These are phyloP conservation scores for Acanthopleura granulata DNA, from an alignment of 2,888 invertebrate genomes.

Conservation along the genomic window DNA sequence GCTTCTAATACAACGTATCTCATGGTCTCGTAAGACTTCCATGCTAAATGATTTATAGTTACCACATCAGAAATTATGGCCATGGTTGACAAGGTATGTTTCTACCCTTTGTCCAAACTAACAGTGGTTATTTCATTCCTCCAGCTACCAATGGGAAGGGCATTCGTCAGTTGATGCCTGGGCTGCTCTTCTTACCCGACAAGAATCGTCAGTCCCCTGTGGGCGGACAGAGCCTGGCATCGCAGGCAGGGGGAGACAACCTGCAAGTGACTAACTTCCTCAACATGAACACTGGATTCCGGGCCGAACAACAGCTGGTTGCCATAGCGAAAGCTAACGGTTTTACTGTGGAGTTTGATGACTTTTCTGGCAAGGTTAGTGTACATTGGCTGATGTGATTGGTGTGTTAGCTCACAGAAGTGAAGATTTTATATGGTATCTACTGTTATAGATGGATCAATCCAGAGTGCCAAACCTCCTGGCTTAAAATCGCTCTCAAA, in stretches of 20 bases:
- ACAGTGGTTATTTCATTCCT: no score
- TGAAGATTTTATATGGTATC: no score
- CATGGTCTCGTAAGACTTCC: no score
- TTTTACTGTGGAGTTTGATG: slow-evolving; percentile 52
- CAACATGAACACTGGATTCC: neutral
- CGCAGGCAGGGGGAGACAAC: slow-evolving; percentile 8
- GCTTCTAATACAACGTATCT: no score
- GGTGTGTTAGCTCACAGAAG: no score
- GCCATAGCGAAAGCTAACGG: slow-evolving; percentile 43
- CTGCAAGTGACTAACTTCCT: neutral
- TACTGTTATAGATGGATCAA: no score
- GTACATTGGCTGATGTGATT: neutral
- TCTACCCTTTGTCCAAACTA: no score
- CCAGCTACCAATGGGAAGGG: slow-evolving; percentile 23
- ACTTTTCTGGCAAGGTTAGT: slow-evolving; percentile 50
- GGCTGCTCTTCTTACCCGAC: slow-evolving; percentile 84
- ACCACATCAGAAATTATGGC: no score
- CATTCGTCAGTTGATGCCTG: slow-evolving; percentile 89
- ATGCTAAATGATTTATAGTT: no score
- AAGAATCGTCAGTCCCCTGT: slow-evolving; percentile 49
- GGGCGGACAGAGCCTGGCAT: neutral
- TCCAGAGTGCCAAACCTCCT: no score
- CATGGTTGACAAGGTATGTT: no score
- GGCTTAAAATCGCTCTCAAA: no score
- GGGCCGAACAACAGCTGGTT: slow-evolving; percentile 39